Conservation (phyloP, 2,113 vertebrate species). For the Bubo blakistoni region DNA sequence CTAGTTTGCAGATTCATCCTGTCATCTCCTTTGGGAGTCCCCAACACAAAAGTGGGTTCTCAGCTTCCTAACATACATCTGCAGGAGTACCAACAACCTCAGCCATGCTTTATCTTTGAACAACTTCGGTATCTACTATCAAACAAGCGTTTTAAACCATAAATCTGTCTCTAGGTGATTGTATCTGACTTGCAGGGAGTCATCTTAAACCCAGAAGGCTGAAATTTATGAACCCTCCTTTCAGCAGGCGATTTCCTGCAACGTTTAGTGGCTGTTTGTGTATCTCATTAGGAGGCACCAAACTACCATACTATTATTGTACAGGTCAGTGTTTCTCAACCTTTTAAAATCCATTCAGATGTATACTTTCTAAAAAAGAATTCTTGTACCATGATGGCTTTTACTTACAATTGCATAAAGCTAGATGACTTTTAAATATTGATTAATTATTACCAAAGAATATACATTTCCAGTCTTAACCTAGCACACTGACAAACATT, state of each 20-base stretch:
- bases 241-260: neutral
- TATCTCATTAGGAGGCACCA: constrained; percentile 9
- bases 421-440: neutral
- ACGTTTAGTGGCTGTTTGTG: neutral
- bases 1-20: neutral
- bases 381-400: neutral
- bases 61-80: neutral
- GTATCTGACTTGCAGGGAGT: constrained; percentile 4
- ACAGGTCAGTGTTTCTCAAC: neutral
- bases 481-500: neutral
- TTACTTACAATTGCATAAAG: neutral
- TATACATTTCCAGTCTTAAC: neutral
- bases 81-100: neutral
- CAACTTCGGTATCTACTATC: neutral
- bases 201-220: neutral
- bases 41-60: neutral
- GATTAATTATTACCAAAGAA: neutral
- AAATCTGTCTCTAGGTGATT: constrained; percentile 4
- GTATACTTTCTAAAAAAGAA: neutral
- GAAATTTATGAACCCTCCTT: constrained; percentile 11
- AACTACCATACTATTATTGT: neutral
- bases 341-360: neutral
- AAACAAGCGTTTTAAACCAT: constrained; percentile 22
- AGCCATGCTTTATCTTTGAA: neutral
- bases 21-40: neutral